Conservation (phyloP, 2,113 vertebrate species). For the Cisticola juncidis region DNA sequence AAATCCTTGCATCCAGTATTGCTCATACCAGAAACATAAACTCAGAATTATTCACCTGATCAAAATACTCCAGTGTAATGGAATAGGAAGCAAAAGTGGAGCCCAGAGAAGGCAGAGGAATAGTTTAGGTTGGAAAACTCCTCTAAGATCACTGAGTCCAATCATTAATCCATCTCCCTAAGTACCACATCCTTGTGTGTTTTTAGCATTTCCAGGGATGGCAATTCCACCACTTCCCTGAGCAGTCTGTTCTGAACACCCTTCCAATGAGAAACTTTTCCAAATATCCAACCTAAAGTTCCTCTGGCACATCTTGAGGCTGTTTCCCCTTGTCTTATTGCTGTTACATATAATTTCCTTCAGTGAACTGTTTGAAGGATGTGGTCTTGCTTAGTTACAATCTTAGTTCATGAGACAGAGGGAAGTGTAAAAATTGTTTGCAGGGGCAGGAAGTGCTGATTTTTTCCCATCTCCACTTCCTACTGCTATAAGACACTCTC, state of each 20-base stretch:
- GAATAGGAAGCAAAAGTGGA: not conserved
- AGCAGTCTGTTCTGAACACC: not conserved
- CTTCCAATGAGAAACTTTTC: not conserved
- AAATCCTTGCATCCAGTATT: not conserved
- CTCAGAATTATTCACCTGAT: not conserved
- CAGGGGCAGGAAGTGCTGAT: not conserved
- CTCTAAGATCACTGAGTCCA: not conserved
- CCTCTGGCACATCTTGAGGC: not conserved
- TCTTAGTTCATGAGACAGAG: not conserved
- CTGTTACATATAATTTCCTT: not conserved
- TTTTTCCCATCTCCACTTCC: not conserved
- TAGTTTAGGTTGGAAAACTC: not conserved
- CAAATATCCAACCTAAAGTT: not conserved
- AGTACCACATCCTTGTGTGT: not conserved
- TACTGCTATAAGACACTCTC: not conserved
- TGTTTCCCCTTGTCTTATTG: not conserved
- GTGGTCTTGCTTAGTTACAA: not conserved
- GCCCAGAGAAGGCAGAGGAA: not conserved
- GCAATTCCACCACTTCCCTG: not conserved
- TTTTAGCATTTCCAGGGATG: not conserved
- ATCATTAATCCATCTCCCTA: not conserved
- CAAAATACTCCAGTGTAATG: accelerated
- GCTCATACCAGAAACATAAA: not conserved
- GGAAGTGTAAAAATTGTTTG: not conserved
- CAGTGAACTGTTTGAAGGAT: accelerated